Percentiles rank a stretch among this genome's conserved stretches.
These are phyloP conservation scores for Halictus quadricinctus DNA, from an alignment of 2,888 invertebrate species.

Conservation along the genomic window DNA sequence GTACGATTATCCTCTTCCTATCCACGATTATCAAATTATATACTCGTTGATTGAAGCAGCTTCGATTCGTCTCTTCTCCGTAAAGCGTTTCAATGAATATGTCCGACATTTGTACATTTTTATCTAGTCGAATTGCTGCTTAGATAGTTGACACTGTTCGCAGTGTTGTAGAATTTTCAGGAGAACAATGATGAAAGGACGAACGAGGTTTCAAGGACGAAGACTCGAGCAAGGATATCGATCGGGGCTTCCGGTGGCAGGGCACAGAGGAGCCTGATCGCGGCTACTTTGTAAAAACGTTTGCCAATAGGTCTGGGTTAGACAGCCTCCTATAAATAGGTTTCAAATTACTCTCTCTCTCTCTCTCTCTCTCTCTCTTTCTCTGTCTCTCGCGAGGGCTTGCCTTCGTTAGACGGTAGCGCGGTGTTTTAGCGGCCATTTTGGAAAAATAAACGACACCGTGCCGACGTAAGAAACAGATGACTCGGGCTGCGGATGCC, in stretches of 20 bases:
- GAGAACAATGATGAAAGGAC: background rate
- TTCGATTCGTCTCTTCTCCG: background rate
- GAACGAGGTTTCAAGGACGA: background rate
- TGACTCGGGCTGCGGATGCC: constrained; percentile 76
- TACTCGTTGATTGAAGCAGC: background rate
- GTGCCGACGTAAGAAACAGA: constrained; percentile 76
- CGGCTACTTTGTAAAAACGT: constrained; percentile 57
- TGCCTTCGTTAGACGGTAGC: constrained; percentile 62
- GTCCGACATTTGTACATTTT: background rate
- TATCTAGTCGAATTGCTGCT: background rate
- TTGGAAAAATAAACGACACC: constrained; percentile 81
- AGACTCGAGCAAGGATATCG: background rate
- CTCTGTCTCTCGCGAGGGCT: constrained; percentile 62
- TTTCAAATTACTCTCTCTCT: constrained; percentile 66
- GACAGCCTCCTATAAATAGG: constrained; percentile 78
- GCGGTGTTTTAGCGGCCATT: constrained; percentile 79
- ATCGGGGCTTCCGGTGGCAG: background rate
- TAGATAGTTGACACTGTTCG: background rate
- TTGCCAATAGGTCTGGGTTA: constrained; percentile 59
- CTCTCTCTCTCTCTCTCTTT: constrained; percentile 26
- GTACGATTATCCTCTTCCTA: background rate
- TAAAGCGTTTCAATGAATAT: background rate
- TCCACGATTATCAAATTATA: background rate
- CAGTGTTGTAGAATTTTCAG: background rate
- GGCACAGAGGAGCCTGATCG: constrained; percentile 17